Conservation (phyloP, 1,140 invertebrate genomes). For the Megalonaias nervosa region DNA sequence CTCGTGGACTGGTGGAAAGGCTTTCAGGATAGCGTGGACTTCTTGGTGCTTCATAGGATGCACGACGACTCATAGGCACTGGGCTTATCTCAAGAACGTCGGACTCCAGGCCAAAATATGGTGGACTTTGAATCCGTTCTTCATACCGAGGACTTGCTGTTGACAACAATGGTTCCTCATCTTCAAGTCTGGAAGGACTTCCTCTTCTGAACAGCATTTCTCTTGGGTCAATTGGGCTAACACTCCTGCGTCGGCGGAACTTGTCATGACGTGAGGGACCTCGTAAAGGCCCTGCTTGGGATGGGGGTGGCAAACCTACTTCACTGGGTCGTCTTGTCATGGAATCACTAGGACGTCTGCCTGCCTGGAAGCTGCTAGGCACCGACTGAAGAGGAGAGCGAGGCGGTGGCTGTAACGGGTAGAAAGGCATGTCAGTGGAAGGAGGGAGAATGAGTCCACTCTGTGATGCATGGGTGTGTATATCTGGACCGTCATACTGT, state of each 20-base stretch:
- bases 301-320: slow-evolving; percentile 10
- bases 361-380: slow-evolving; percentile 30
- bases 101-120: slow-evolving; percentile 59
- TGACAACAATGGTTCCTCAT: slow-evolving; percentile 50
- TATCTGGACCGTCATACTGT: too few relatives aligned
- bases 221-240: slow-evolving; percentile 52
- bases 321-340: slow-evolving; percentile 36
- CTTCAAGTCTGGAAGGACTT: slow-evolving; percentile 52
- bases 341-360: slow-evolving; percentile 39
- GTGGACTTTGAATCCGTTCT: slow-evolving; percentile 55
- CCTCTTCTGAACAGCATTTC: slow-evolving; percentile 33
- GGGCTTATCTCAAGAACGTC: slow-evolving; percentile 57
- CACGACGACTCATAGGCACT: slow-evolving; percentile 48
- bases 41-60: slow-evolving; percentile 46
- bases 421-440: slow-evolving; percentile 1
- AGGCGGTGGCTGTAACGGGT: slow-evolving; percentile 39
- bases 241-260: slow-evolving; percentile 47
- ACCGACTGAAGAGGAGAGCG: slow-evolving; percentile 14
- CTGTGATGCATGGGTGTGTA: too few relatives aligned
- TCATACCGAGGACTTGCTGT: slow-evolving; percentile 52
- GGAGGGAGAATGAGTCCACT: too few relatives aligned
- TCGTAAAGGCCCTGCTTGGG: slow-evolving; percentile 26
- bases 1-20: slow-evolving; percentile 57
- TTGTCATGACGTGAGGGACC: slow-evolving; percentile 31
- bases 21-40: slow-evolving; percentile 63